Conservation (phyloP, 2,888 invertebrate genomes). For the Xestia sexstrigata region DNA sequence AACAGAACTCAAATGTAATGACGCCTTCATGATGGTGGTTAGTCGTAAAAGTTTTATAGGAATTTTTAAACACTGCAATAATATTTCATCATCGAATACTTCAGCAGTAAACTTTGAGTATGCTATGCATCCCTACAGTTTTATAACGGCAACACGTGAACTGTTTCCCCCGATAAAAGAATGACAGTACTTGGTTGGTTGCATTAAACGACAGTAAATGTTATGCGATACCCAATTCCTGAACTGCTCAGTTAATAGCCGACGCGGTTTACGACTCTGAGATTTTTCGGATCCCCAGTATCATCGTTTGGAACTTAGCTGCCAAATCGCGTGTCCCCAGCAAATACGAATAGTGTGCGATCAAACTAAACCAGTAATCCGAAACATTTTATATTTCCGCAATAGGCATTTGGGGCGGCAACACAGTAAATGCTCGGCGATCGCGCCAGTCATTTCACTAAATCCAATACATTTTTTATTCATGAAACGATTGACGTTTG, state of each 20-base stretch:
- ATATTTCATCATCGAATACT: conserved; percentile 37
- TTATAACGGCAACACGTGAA: conserved; percentile 63
- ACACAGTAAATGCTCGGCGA: conserved; percentile 79
- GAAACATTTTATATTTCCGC: conserved; percentile 84
- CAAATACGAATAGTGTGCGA: conserved; percentile 77
- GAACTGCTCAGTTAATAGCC: conserved; percentile 64
- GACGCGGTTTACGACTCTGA: conserved; percentile 64
- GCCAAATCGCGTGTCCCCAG: conserved; percentile 75
- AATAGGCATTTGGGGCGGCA: conserved; percentile 81
- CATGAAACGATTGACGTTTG: conserved; percentile 91
- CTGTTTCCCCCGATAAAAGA: conserved; percentile 63
- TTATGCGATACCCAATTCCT: conserved; percentile 66
- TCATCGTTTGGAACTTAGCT: conserved; percentile 68
- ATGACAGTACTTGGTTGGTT: conserved; percentile 63
- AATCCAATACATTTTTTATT: conserved; percentile 91
- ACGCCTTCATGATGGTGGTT: conserved; percentile 10
- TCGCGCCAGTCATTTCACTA: conserved; percentile 88
- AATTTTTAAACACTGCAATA: conserved; percentile 43
- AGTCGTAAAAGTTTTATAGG: conserved; percentile 29
- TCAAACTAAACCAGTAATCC: conserved; percentile 78
- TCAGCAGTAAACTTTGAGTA: conserved; percentile 56
- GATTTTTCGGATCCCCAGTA: conserved; percentile 68
- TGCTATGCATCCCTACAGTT: conserved; percentile 60
- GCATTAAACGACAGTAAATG: conserved; percentile 68
- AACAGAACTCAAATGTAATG: conserved; percentile 27